Evolutionary conservation across 1,140 invertebrate species (phyloP).

Genomic region (Anagrus nilaparvatae): DNA sequence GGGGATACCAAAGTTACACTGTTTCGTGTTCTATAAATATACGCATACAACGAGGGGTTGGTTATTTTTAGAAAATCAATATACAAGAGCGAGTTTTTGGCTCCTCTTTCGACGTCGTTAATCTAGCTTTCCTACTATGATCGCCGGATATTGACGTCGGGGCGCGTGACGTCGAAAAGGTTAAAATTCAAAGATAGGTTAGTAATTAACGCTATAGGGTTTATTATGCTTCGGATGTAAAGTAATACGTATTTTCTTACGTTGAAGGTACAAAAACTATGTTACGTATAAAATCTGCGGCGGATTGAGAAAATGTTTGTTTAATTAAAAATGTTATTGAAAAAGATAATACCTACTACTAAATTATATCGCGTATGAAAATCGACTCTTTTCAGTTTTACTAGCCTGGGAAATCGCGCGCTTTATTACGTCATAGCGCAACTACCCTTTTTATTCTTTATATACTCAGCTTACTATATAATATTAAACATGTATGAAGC

Average conservation of each 20-base stretch:
- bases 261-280: too few relatives aligned
- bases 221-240: too few relatives aligned
- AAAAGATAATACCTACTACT: too few relatives aligned
- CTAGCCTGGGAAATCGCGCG: constrained; percentile 35
- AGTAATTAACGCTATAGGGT: constrained; percentile 20
- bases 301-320: too few relatives aligned
- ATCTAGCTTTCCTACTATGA: constrained; percentile 18
- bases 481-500: too few relatives aligned
- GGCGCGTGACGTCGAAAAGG: constrained; percentile 36
- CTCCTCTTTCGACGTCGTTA: too few relatives aligned
- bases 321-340: too few relatives aligned
- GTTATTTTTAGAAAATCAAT: not conserved
- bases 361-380: too few relatives aligned
- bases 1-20: constrained; percentile 22
- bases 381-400: too few relatives aligned
- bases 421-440: constrained; percentile 36
- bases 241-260: too few relatives aligned
- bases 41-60: constrained; percentile 3
- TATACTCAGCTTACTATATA: not conserved
- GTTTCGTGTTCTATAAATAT: constrained; percentile 17
- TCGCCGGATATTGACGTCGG: constrained; percentile 32
- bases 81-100: not conserved
- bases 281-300: too few relatives aligned
- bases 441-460: constrained; percentile 8
- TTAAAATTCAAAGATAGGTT: constrained; percentile 29